These are phyloP conservation scores for Poeciliopsis prolifica DNA, from an alignment of 2,113 vertebrate species.

Conservation along the genomic window DNA sequence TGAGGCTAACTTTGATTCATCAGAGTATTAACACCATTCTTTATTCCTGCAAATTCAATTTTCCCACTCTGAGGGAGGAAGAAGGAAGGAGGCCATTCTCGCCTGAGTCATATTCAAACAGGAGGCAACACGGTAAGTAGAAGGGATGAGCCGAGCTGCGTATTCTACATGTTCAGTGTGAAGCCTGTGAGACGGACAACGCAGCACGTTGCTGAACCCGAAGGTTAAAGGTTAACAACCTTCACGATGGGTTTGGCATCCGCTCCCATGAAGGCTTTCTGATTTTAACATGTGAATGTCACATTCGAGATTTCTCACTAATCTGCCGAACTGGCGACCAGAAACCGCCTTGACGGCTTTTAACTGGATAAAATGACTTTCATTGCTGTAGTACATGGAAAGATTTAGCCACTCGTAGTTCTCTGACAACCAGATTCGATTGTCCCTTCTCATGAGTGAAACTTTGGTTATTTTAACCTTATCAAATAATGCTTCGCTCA, in stretches of 20 bases:
- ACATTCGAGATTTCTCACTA: constrained; percentile 40
- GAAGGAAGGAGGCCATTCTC: constrained; percentile 14
- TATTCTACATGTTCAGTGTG: constrained; percentile 21
- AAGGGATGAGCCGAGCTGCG: constrained; percentile 10
- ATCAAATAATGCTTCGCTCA: no score
- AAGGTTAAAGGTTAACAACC: constrained; percentile 41
- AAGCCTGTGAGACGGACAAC: constrained; percentile 4
- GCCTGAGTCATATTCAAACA: constrained; percentile 15
- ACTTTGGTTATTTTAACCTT: no score
- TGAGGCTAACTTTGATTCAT: constrained; percentile 53
- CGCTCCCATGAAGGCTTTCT: constrained; percentile 16
- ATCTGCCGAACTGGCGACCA: constrained; percentile 34
- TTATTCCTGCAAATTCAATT: constrained; percentile 50
- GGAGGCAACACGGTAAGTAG: constrained; percentile 11
- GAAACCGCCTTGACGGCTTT: constrained; percentile 13
- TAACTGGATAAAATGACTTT: neutral
- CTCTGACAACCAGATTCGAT: no score
- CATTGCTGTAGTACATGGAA: neutral
- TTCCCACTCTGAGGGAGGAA: constrained; percentile 20
- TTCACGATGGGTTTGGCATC: constrained; percentile 41
- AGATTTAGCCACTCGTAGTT: neutral
- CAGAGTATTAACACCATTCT: constrained; percentile 28
- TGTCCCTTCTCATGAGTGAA: no score
- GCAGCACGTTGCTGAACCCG: neutral
- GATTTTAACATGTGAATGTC: constrained; percentile 5